A percentile compares a stretch with the other conserved stretches of the same genome.
These are phyloP conservation scores for Cynopterus brachyotis DNA, from an alignment of 2,113 vertebrate species.

Conservation along the genomic window DNA sequence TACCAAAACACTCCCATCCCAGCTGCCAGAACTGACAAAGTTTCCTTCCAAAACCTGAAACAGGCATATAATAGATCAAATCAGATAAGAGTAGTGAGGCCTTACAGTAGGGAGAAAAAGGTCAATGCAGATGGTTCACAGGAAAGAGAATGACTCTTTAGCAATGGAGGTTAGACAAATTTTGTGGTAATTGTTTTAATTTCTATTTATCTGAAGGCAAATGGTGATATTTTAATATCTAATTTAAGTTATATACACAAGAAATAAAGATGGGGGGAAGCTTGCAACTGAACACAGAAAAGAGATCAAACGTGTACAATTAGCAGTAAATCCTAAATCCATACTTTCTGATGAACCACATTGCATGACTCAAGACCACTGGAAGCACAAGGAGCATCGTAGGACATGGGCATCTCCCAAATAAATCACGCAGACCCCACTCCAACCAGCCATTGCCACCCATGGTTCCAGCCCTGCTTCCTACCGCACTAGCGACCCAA, in stretches of 20 bases:
- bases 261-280: background rate
- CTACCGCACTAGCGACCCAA: background rate
- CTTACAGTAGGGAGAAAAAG: background rate
- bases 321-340: background rate
- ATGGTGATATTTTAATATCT: background rate
- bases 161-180: background rate
- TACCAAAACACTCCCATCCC: background rate
- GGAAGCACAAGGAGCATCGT: background rate
- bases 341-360: background rate
- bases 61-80: too few relatives aligned
- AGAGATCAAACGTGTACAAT: accelerated
- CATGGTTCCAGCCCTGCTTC: background rate
- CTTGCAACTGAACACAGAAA: background rate
- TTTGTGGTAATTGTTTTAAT: background rate
- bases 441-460: background rate
- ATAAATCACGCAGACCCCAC: background rate
- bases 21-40: background rate
- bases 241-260: background rate
- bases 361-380: background rate
- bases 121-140: background rate
- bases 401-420: background rate
- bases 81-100: background rate
- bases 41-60: background rate
- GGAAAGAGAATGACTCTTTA: background rate
- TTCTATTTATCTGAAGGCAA: background rate